Percentiles rank a stretch among this genome's conserved stretches.
Evolutionary conservation across 2,888 invertebrate species (phyloP).

Genomic region (Euplexia lucipara): DNA sequence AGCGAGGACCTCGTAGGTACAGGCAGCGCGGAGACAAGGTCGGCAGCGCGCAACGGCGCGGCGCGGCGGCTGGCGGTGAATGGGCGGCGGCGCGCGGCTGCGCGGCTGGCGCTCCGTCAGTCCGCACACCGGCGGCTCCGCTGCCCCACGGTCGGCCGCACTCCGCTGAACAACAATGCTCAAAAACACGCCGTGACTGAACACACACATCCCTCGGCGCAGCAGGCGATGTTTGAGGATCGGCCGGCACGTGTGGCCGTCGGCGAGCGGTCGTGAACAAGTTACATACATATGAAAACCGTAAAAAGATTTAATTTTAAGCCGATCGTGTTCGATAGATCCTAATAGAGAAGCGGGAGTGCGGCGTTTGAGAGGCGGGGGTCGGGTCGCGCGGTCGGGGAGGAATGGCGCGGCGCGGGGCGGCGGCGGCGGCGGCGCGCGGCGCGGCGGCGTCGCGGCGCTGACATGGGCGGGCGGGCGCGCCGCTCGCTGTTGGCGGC

Average conservation of each 20-base stretch:
- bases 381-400: slow-evolving; percentile 72
- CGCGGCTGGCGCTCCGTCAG: slow-evolving; percentile 86
- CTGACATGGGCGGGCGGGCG: slow-evolving; percentile 90
- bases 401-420: slow-evolving; percentile 85
- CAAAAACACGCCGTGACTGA: slow-evolving; percentile 87
- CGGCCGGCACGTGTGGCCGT: slow-evolving; percentile 87
- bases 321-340: slow-evolving; percentile 85
- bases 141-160: slow-evolving; percentile 91
- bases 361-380: slow-evolving; percentile 79
- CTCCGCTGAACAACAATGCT: slow-evolving; percentile 90
- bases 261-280: slow-evolving; percentile 86
- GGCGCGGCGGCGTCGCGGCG: slow-evolving; percentile 86
- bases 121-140: slow-evolving; percentile 91
- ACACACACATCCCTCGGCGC: slow-evolving; percentile 81
- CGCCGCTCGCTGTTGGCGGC: slow-evolving; percentile 90
- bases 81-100: slow-evolving; percentile 79
- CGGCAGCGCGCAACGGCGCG: slow-evolving; percentile 66
- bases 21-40: slow-evolving; percentile 73
- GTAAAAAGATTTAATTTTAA: slow-evolving; percentile 82
- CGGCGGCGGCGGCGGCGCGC: slow-evolving; percentile 84
- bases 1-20: slow-evolving; percentile 71
- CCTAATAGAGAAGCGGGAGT: slow-evolving; percentile 83
- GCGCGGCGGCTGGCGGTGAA: slow-evolving; percentile 68
- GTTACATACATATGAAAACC: slow-evolving; percentile 86
- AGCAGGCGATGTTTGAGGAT: slow-evolving; percentile 86